Base-by-base conservation (phyloP, 2,888 invertebrate genomes). In the Pheosia gnoma region DNA sequence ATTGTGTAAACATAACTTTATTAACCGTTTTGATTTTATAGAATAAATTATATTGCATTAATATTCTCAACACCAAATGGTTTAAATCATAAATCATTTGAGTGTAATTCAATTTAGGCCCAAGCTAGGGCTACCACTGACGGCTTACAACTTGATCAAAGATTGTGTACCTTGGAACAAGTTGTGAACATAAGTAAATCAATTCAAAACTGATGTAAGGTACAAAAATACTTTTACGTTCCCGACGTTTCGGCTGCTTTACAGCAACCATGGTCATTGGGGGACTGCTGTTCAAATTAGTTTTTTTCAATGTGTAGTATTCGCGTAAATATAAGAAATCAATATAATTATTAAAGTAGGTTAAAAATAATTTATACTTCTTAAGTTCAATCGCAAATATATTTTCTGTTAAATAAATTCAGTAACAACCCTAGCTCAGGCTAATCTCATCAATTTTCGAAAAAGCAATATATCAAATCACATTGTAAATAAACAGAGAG, bases 31-130 rank as follows among this genome's bases (percentile, higher is more conserved):
- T 59, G 57, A 67, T 59, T 61, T 37, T 59, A 61, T 61, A 65
- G 57, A 60, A 74, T 68, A 52, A 67, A 68, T 70, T 61, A 70
- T 58, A 57, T 63, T 41, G 49, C 59, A 61, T 70, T 65, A 65
- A 65, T 68, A 67, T 64, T 65, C 59, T n/a, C 55, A 41, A 38
- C 47, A 25, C 37, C 51, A 38, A 57, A 66, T 62, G 68, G 61
- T 63, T 59, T 41, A 57, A 54, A 62, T 61, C 58, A 63, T 59
- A 65, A 66, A 67, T 74, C 59, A 59, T 55, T 62, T 66, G 57
- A 49, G 41, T 59, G 41, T 62, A 64, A 65, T 68, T 69, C 63
- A 74, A 71, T 65, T 66, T 62, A 25, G 43, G 49, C 43, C 36
- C 6, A 9, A 9, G 36, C 36, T 36, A 45, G 36, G 57, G 55